Evolutionary conservation across 2,888 invertebrate species (phyloP), one percentile per base, ranked within the genome.

Genomic region (Leptinotarsa peninsularis): DNA sequence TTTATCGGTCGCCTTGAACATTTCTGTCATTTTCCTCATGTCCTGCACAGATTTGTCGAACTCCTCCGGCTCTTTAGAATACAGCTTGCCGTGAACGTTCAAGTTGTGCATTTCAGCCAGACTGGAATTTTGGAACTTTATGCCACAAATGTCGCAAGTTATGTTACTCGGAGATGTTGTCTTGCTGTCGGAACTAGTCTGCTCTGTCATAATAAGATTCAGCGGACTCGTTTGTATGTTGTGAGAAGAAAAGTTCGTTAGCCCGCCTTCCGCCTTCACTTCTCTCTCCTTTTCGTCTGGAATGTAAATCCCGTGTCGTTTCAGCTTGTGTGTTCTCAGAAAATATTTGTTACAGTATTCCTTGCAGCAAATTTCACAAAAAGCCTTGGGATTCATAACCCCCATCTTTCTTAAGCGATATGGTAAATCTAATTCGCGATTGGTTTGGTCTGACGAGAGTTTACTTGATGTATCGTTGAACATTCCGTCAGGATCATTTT

Each of bases 341-440:
- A 97, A 97, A 86, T 97, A 97, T 88, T 96, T 96, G 87, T 96
- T 97, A 87, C 95, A 96, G 86, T 97, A 97, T 87, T 97, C 96
- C 86, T 96, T 96, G 88, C 95, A 95, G 87, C 97, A 97, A 76
- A 97, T 92, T 88, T 97, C 96, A 88, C 97, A 97, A 87, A 96
- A 97, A n/a, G 96, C 96, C 85, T 97, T 96, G 1, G 94, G 94
- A 87, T 95, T 94, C 83, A 93, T 91, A 50, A 96, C 95, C 54
- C 96, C 96, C 75, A 96, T 90, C 75, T 94, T 92, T 43, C 94
- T 91, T 52, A 95, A 89, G 71, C 93, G 93, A 74, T 95, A 95
- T 72, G 93, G 92, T 84, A 95, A 92, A 73, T 93, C 94, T 3
- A 93, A 89, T 70, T 95, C 94, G 90, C 80, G 93, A 91, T 66